A percentile compares a stretch with the other conserved stretches of the same genome.
These are phyloP conservation scores for Tretioscincus oriximinensis DNA, from an alignment of 2,113 vertebrate species.

Conservation along the genomic window DNA sequence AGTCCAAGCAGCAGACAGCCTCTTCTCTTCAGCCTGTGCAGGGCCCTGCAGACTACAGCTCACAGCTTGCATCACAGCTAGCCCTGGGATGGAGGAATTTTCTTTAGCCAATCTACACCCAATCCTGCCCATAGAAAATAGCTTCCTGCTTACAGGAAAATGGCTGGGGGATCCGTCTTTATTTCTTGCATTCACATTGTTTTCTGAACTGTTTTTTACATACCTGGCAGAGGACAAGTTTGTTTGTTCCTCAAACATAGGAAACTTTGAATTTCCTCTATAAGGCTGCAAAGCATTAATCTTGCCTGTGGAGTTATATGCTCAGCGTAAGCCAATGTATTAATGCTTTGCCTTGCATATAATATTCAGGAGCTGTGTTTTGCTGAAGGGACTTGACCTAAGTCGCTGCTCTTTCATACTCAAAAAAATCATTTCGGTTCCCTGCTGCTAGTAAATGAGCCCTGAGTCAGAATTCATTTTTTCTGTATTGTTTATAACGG, in stretches of 20 bases:
- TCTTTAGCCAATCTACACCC: too few relatives aligned
- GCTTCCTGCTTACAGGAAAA: too few relatives aligned
- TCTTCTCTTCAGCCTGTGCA: too few relatives aligned
- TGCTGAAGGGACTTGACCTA: not conserved
- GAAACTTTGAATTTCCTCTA: not conserved
- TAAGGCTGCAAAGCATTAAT: not conserved
- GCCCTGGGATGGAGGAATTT: too few relatives aligned
- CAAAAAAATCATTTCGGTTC: not conserved
- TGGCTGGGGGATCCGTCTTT: too few relatives aligned
- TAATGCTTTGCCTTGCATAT: not conserved
- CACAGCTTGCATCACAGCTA: too few relatives aligned
- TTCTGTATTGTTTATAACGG: not conserved
- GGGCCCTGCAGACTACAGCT: too few relatives aligned
- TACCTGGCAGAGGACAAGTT: not conserved
- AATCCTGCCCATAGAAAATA: too few relatives aligned
- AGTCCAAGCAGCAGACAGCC: too few relatives aligned
- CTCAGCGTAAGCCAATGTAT: not conserved
- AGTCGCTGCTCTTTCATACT: constrained; percentile 1
- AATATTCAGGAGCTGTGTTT: not conserved
- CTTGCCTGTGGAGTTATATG: not conserved
- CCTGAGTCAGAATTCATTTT: constrained; percentile 3
- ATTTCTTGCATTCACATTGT: not conserved
- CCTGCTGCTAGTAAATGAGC: constrained; percentile 13
- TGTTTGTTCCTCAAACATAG: not conserved
- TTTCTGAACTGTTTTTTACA: not conserved